These are phyloP conservation scores for Lithophane ornitopus DNA, from an alignment of 2,888 invertebrate genomes.

Conservation along the genomic window DNA sequence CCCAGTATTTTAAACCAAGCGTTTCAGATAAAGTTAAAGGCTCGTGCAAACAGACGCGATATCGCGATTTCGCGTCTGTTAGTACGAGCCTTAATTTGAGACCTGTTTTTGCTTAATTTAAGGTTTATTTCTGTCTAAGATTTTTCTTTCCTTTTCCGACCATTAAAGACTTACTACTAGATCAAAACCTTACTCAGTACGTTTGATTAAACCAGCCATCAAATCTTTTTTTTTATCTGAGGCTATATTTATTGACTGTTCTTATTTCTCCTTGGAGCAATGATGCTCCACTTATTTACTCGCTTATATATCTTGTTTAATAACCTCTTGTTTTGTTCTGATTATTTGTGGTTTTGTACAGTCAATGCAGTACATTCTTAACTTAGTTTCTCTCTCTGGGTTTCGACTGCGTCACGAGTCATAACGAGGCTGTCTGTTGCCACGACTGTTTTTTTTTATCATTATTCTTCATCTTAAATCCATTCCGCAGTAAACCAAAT, in stretches of 20 bases:
- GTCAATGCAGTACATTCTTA: not conserved
- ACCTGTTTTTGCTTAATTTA: not conserved
- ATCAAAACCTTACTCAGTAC: not conserved
- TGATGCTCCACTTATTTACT: slow-evolving; percentile 13
- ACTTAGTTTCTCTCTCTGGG: slow-evolving; percentile 5
- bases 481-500: slow-evolving; percentile 20
- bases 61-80: no score
- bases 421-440: slow-evolving; percentile 1
- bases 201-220: not conserved
- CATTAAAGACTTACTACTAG: not conserved
- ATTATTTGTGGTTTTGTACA: not conserved
- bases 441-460: not conserved
- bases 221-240: slow-evolving; percentile 1
- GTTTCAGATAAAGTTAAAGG: not conserved
- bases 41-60: no score
- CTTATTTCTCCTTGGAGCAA: not conserved
- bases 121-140: not conserved
- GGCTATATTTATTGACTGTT: not conserved
- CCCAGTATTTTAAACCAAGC: slow-evolving; percentile 1
- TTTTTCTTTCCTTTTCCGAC: not conserved
- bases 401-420: slow-evolving; percentile 1
- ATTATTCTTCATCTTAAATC: not conserved
- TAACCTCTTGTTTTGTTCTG: slow-evolving; percentile 3
- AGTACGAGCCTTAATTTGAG: no score
- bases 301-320: not conserved